A percentile compares a stretch with the other conserved stretches of the same genome.
Conservation (phyloP, 2,888 invertebrate genomes). For the Tetranychus piercei region DNA sequence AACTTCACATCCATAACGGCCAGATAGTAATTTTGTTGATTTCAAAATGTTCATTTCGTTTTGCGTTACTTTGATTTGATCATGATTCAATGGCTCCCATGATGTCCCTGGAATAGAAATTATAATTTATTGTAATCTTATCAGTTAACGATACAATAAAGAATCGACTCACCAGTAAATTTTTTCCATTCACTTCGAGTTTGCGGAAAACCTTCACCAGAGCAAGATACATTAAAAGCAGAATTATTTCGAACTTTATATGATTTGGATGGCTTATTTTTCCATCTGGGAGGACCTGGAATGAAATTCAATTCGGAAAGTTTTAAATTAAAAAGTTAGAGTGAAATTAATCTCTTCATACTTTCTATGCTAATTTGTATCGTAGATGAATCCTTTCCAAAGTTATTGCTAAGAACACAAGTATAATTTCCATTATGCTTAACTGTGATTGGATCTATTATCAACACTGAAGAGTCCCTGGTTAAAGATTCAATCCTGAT, state of each 20-base stretch:
- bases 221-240: neutral
- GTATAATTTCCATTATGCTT: conserved; percentile 27
- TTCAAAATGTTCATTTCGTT: neutral
- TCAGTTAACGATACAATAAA: no score
- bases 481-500: neutral
- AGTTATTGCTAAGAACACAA: conserved; percentile 26
- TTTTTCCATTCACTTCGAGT: neutral
- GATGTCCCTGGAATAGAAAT: no score
- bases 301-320: neutral
- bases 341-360: conserved; percentile 13
- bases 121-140: no score
- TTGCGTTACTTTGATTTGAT: neutral
- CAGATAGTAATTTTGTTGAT: neutral
- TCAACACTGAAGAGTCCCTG: conserved; percentile 23
- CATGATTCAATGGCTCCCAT: neutral
- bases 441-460: conserved; percentile 23
- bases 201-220: neutral
- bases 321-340: neutral
- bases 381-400: conserved; percentile 24
- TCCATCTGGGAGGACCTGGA: neutral
- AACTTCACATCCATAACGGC: neutral
- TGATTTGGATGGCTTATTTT: neutral
- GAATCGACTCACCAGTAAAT: no score
- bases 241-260: neutral
- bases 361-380: conserved; percentile 26